Base-by-base conservation (phyloP, 2,888 invertebrate species). In the Blastobasis lacticolella region DNA sequence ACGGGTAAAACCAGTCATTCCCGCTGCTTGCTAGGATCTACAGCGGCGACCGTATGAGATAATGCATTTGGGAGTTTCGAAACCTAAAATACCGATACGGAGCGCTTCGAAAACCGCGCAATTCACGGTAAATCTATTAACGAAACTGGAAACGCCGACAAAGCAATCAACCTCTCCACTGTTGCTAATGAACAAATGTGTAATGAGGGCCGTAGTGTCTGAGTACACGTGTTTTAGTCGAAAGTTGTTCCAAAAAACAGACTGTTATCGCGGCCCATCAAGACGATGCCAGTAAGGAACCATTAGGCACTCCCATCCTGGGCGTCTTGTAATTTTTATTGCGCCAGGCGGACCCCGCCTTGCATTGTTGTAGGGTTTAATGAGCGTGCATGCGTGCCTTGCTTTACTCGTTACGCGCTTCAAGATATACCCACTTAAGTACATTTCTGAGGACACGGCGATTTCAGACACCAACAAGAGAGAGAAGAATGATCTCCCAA, bases 281-380 rank as follows among this genome's bases (percentile, higher is more conserved):
- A 42, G 9, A 5, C 41, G 9, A 9, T 40, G 73, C 73, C 69
- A 60, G 67, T 70, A 69, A 57, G 63, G 64, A 67, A 66, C 75
- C 72, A 82, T 83, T 81, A 81, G 81, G 76, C 84, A 68, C 86
- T 73, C 86, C 86, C 84, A 81, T 86, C 79, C 77, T 76, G 74
- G 69, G 64, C 69, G 72, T 81, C 79, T 83, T 79, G 78, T 79
- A 78, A 78, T 81, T 82, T 85, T 85, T 83, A 83, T 78, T 79
- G 71, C 75, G 65, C 69, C 60, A 68, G n/a, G 70, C 71, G 73
- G 23, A 79, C 86, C 81, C 75, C 83, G 73, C 86, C 86, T 79
- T 71, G 71, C 78, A 85, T 87, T 86, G 84, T 86, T 86, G 73
- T 74, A 62, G 66, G 65, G 67, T 69, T 77, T 81, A 82, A 81